phyloP scores from a whole-genome alignment of 2,797 vertebrate species.

The Rhadinocentrus ornatus region DNA sequence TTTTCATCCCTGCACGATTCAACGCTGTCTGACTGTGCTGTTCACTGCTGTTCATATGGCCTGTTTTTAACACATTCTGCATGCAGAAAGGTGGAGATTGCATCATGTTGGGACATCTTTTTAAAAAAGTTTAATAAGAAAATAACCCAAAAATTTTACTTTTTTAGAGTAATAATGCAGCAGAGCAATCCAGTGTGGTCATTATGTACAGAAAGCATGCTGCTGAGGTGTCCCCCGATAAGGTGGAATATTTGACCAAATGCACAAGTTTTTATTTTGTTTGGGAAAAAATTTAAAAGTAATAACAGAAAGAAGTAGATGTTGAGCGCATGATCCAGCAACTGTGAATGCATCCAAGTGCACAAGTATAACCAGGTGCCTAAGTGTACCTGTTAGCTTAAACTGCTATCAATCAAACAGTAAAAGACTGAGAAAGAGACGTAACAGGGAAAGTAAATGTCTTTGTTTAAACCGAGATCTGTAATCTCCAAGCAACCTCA shows the following conservation, averaged over 20 bases:
- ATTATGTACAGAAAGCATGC: background rate
- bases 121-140: background rate
- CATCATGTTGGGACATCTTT: background rate
- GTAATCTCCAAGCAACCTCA: slow-evolving; percentile 55
- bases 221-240: background rate
- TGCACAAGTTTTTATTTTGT: slow-evolving; percentile 2
- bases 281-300: too few relatives aligned
- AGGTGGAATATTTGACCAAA: slow-evolving; percentile 18
- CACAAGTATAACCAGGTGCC: slow-evolving; percentile 4
- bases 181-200: background rate
- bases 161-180: background rate
- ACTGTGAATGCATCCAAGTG: slow-evolving; percentile 24
- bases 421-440: slow-evolving; percentile 22
- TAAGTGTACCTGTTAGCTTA: slow-evolving; percentile 44
- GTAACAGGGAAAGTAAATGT: slow-evolving; percentile 40
- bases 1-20: slow-evolving; percentile 67
- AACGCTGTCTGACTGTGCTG: slow-evolving; percentile 45
- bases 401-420: slow-evolving; percentile 22
- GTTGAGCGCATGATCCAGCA: slow-evolving; percentile 28
- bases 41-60: slow-evolving; percentile 24
- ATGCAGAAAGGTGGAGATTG: slow-evolving; percentile 11
- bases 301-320: slow-evolving; percentile 20
- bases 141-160: background rate
- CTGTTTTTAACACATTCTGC: slow-evolving; percentile 16
- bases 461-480: slow-evolving; percentile 53